These are phyloP conservation scores for Atrichornis clamosus DNA, from an alignment of 2,113 vertebrate species.

Conservation along the genomic window DNA sequence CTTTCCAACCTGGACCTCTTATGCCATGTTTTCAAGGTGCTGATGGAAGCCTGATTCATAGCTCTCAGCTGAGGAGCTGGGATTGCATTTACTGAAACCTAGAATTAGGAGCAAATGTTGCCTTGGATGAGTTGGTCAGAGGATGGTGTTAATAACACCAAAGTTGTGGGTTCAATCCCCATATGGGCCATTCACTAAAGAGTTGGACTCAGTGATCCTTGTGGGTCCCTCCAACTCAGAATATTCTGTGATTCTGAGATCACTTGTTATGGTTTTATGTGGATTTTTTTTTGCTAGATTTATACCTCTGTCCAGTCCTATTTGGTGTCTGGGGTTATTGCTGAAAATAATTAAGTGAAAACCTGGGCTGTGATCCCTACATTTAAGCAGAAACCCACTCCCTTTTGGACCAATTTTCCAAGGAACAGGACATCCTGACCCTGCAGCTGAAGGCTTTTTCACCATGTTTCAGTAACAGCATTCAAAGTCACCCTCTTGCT, in stretches of 20 bases:
- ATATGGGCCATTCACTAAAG: not conserved
- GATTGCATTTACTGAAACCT: not conserved
- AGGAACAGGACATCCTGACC: not conserved
- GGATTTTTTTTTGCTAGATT: not conserved
- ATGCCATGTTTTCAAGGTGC: not conserved
- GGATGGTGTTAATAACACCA: not conserved
- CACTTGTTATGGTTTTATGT: not conserved
- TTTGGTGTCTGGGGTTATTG: not conserved
- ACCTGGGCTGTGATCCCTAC: not conserved
- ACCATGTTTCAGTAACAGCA: not conserved
- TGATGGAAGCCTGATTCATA: not conserved
- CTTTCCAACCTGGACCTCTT: not conserved
- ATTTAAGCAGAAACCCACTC: not conserved
- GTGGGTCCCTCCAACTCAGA: not conserved
- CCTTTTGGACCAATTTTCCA: not conserved
- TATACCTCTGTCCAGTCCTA: not conserved
- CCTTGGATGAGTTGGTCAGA: not conserved
- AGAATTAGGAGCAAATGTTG: not conserved
- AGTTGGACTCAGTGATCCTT: not conserved
- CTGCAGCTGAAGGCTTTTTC: not conserved
- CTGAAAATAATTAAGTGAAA: not conserved
- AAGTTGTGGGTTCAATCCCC: not conserved
- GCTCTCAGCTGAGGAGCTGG: not conserved
- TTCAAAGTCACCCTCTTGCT: slow-evolving; percentile 24
- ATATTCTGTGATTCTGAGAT: not conserved